phyloP scores from a whole-genome alignment of 2,113 vertebrate genomes.

The Acrocephalus kingi region DNA sequence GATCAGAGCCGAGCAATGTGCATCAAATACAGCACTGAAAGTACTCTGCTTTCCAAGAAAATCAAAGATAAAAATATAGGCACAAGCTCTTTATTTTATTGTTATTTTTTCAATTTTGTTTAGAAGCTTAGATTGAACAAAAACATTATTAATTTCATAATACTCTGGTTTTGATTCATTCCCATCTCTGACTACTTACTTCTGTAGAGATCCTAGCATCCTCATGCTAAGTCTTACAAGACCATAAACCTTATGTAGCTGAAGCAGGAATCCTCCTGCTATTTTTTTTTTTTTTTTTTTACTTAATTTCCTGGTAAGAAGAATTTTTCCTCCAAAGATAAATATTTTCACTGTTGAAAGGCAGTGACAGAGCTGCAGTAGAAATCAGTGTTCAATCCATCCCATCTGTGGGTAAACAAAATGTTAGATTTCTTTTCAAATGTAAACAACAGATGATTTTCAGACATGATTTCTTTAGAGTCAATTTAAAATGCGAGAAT shows the following conservation, averaged over 20 bases:
- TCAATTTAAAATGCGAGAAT: constrained; percentile 31
- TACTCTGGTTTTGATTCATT: neutral
- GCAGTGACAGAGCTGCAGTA: neutral
- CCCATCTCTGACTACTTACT: neutral
- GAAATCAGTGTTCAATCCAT: neutral
- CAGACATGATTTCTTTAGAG: constrained; percentile 11
- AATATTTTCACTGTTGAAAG: constrained; percentile 7
- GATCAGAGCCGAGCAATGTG: neutral
- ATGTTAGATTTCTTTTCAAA: constrained; percentile 4
- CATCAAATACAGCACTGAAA: neutral
- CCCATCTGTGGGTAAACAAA: neutral
- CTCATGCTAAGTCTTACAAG: neutral
- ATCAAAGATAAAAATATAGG: neutral
- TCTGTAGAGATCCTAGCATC: neutral
- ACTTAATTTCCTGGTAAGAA: neutral
- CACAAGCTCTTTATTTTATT: neutral
- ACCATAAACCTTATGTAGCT: neutral
- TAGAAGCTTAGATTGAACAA: neutral
- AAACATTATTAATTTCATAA: neutral
- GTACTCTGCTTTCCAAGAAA: neutral
- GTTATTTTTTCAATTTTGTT: neutral
- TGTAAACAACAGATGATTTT: constrained; percentile 45
- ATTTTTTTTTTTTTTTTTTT: neutral
- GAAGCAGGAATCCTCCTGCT: neutral
- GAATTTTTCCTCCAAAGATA: neutral